These are phyloP conservation scores for Aromia moschata DNA, from an alignment of 2,888 invertebrate genomes.

Conservation along the genomic window DNA sequence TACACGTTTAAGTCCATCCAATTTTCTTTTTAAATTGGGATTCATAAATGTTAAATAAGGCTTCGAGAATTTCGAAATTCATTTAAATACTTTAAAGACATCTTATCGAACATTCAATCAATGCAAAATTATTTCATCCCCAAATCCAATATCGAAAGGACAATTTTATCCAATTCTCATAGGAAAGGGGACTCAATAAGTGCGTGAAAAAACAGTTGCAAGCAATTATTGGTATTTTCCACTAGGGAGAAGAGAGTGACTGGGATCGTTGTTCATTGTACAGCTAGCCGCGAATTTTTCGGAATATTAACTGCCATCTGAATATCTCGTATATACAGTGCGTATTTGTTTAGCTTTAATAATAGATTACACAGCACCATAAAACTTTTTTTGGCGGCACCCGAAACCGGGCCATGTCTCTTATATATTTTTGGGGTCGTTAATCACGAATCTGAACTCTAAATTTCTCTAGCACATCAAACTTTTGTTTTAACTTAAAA, in stretches of 20 bases:
- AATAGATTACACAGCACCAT: no score
- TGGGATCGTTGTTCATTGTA: no score
- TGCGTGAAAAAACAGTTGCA: not conserved
- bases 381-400: no score
- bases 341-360: no score
- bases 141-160: not conserved
- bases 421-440: no score
- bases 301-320: no score
- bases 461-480: no score
- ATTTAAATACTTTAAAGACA: constrained; percentile 3
- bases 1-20: not conserved
- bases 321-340: no score
- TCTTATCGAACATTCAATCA: not conserved
- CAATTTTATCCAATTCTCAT: not conserved
- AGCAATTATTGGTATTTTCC: not conserved
- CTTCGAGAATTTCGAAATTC: constrained; percentile 2
- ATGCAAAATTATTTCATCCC: not conserved
- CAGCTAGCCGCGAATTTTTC: no score
- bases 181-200: not conserved
- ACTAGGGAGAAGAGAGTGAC: not conserved
- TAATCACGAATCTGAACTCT: no score
- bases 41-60: constrained; percentile 6
- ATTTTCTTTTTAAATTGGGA: not conserved
- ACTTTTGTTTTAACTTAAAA: no score
- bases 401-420: no score